phyloP scores from a whole-genome alignment of 30 jellyfish, hydroid and myxozoan genomes.

The Pseudorhiza aurosa region DNA sequence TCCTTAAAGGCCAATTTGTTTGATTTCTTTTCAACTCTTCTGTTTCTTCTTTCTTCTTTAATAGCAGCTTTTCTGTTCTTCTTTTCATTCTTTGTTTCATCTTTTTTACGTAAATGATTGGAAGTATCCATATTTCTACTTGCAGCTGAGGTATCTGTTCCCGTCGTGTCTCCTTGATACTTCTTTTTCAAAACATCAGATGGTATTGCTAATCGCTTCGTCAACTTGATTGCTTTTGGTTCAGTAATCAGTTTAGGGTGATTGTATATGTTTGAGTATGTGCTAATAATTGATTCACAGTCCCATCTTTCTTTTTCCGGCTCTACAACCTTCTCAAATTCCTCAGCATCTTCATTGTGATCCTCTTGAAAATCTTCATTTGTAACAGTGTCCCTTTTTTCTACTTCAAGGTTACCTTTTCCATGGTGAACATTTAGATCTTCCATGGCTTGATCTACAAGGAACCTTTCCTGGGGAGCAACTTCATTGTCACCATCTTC shows the following conservation, averaged over 20 bases:
- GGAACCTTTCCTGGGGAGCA: slow-evolving; percentile 19
- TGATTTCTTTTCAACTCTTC: slow-evolving; percentile 90
- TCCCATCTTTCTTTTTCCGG: slow-evolving; percentile 86
- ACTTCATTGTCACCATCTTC: slow-evolving; percentile 61
- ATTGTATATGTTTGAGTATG: slow-evolving; percentile 87
- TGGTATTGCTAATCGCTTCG: slow-evolving; percentile 77
- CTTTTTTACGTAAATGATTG: slow-evolving; percentile 2
- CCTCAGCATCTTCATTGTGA: slow-evolving; percentile 44
- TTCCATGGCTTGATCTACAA: slow-evolving; percentile 65
- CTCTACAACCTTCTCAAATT: slow-evolving; percentile 50
- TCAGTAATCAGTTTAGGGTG: slow-evolving; percentile 83
- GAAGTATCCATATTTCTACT: neutral
- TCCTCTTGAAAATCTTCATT: slow-evolving; percentile 30
- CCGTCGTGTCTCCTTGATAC: slow-evolving; percentile 13
- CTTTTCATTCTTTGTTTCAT: slow-evolving; percentile 76
- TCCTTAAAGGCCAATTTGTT: slow-evolving; percentile 75
- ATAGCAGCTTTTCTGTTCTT: slow-evolving; percentile 73
- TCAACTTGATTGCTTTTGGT: slow-evolving; percentile 67
- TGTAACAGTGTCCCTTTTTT: neutral
- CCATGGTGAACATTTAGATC: slow-evolving; percentile 58
- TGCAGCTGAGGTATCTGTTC: neutral
- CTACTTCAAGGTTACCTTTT: neutral
- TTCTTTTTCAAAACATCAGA: slow-evolving; percentile 75
- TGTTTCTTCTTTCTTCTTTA: slow-evolving; percentile 70
- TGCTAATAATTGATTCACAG: slow-evolving; percentile 91